Evolutionary conservation across 2,797 vertebrate species (phyloP).

Genomic region (Lindbergichthys nudifrons): DNA sequence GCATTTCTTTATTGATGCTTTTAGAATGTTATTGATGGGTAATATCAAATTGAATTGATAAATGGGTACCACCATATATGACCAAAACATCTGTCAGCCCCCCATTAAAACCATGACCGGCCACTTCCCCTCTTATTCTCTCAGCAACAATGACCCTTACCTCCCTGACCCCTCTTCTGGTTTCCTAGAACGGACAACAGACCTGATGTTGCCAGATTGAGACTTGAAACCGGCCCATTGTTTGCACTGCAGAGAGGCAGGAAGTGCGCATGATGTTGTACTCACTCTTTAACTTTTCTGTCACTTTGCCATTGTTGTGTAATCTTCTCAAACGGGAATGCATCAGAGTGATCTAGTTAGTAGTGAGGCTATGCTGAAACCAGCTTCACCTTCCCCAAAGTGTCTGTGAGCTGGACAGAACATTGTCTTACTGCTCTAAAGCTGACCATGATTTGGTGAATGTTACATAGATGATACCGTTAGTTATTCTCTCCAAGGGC

Average conservation of each 20-base stretch:
- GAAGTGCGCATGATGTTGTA: slow-evolving; percentile 64
- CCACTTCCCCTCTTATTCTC: slow-evolving; percentile 59
- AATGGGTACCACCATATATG: slow-evolving; percentile 51
- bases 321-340: slow-evolving; percentile 14
- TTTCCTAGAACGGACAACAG: slow-evolving; percentile 66
- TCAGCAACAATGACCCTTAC: slow-evolving; percentile 64
- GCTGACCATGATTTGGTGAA: neutral
- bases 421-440: neutral
- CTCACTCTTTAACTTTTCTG: slow-evolving; percentile 20
- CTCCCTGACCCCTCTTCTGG: slow-evolving; percentile 54
- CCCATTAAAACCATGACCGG: slow-evolving; percentile 39
- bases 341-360: neutral
- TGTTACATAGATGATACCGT: neutral
- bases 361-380: neutral
- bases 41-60: slow-evolving; percentile 24
- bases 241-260: slow-evolving; percentile 60
- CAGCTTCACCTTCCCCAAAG: neutral
- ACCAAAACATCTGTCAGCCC: slow-evolving; percentile 37
- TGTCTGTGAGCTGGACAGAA: neutral
- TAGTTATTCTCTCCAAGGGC: neutral
- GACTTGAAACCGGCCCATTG: slow-evolving; percentile 58
- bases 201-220: slow-evolving; percentile 48
- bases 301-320: slow-evolving; percentile 53
- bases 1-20: neutral
- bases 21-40: slow-evolving; percentile 24